A percentile compares a stretch with the other conserved stretches of the same genome.
phyloP scores from a whole-genome alignment of 2,888 invertebrate species.

The Creontiades dilutus region DNA sequence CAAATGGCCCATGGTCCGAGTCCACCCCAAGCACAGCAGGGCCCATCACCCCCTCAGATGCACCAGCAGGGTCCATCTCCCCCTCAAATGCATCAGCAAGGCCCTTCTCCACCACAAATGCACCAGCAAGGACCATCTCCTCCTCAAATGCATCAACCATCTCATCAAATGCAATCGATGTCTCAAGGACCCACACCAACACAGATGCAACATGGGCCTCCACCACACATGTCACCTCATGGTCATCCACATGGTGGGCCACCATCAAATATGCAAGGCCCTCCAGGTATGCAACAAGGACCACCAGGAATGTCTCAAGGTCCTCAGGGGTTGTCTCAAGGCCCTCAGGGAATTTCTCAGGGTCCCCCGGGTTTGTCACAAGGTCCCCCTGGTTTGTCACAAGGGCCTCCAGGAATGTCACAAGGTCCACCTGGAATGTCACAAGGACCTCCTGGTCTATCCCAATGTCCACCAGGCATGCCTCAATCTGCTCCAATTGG shows the following conservation, averaged over 20 bases:
- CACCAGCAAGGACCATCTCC: constrained; percentile 58
- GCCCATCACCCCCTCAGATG: constrained; percentile 64
- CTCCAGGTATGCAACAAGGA: neutral
- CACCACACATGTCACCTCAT: constrained; percentile 47
- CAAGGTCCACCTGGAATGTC: constrained; percentile 47
- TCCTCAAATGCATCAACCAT: constrained; percentile 58
- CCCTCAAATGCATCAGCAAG: constrained; percentile 62
- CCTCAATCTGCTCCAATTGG: constrained; percentile 49
- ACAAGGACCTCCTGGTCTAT: constrained; percentile 48
- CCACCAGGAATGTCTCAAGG: neutral
- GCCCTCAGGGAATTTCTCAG: constrained; percentile 20
- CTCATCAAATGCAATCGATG: constrained; percentile 4
- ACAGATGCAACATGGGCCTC: constrained; percentile 52
- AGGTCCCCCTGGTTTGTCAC: constrained; percentile 38
- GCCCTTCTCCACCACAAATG: constrained; percentile 51
- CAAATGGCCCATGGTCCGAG: constrained; percentile 64
- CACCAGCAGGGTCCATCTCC: constrained; percentile 63
- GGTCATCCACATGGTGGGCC: constrained; percentile 43
- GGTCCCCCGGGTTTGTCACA: constrained; percentile 42
- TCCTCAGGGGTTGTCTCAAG: constrained; percentile 34
- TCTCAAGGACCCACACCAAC: constrained; percentile 26
- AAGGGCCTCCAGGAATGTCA: constrained; percentile 51
- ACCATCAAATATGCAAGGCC: constrained; percentile 23
- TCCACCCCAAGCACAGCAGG: constrained; percentile 54
- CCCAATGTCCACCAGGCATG: constrained; percentile 30